Evolutionary conservation across 2,113 vertebrate species (phyloP).

Genomic region (Isichthys henryi): DNA sequence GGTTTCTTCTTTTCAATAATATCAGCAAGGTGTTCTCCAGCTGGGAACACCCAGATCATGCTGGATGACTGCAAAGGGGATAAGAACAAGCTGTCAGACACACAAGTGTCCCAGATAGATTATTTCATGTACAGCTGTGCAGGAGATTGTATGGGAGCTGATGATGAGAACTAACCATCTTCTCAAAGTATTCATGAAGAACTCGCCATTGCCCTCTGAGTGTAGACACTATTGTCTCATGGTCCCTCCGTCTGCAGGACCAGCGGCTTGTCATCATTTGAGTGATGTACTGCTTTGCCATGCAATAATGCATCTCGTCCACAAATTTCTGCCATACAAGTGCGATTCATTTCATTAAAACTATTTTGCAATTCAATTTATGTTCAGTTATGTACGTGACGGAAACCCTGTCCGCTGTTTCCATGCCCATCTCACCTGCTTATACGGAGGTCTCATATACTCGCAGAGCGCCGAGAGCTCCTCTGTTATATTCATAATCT

Average conservation of each 20-base stretch:
- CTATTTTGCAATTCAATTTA: neutral
- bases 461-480: conserved; percentile 38
- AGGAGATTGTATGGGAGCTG: neutral
- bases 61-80: conserved; percentile 36
- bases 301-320: conserved; percentile 42
- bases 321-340: conserved; percentile 44
- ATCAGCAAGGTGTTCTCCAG: conserved; percentile 46
- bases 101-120: neutral
- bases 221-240: conserved; percentile 48
- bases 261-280: conserved; percentile 61
- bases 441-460: conserved; percentile 39
- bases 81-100: neutral
- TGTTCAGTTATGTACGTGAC: neutral
- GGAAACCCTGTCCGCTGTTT: neutral
- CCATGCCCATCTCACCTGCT: conserved; percentile 37
- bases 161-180: conserved; percentile 44
- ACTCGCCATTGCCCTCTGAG: conserved; percentile 44
- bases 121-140: neutral
- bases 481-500: conserved; percentile 31
- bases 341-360: neutral
- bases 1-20: conserved; percentile 38
- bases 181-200: conserved; percentile 42
- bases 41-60: conserved; percentile 49
- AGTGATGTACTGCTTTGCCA: conserved; percentile 52
- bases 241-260: conserved; percentile 56